Evolutionary conservation across 2,888 invertebrate genomes (phyloP), one percentile per base, ranked within the genome.

Genomic region (Pseudococcus jackbeardsleyi): DNA sequence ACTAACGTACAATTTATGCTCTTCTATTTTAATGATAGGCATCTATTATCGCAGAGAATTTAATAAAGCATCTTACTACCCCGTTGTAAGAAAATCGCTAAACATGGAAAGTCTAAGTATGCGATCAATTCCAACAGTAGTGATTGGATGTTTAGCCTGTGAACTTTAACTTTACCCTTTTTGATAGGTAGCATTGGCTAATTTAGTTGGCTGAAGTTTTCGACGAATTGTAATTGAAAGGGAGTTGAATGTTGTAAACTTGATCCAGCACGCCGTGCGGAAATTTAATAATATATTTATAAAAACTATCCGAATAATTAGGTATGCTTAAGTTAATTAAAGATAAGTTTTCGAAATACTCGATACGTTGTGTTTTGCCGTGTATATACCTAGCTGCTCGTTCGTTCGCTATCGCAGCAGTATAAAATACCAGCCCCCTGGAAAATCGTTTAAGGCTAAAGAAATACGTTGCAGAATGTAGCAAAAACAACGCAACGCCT

Each of bases 201-300:
- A 79, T 79, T 79, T 46, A 79, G 79, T 79, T 79, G 42, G 46
- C 5, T 33, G 19, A 79, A 79, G 79, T 79, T 79, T 79, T 22
- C 79, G 19, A 79, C 79, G 46, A 79, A 79, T 79, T 42, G 79
- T 79, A 79, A 79, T 79, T 46, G 79, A 79, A 79, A 79, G 79
- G 46, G 42, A 79, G 79, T n/a, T 79, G 42, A 79, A 79, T 79
- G 46, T 79, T 79, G 42, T 39, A 79, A 77, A 79, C 42, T 79
- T 79, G 42, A 42, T 79, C 39, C 42, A 1, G 68, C 19, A 33
- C 15, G 22, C 42, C 26, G 6, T 79, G 79, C 42, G 17, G 79
- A 79, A 42, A 42, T 42, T 79, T 79, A 79, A 79, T 79, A 33
- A 79, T 46, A 79, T 3, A 3, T 39, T 79, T 79, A 46, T 79